A percentile compares a stretch with the other conserved stretches of the same genome.
These are phyloP conservation scores for Sipunculus nudus DNA, from an alignment of 2,888 invertebrate genomes.

Conservation along the genomic window DNA sequence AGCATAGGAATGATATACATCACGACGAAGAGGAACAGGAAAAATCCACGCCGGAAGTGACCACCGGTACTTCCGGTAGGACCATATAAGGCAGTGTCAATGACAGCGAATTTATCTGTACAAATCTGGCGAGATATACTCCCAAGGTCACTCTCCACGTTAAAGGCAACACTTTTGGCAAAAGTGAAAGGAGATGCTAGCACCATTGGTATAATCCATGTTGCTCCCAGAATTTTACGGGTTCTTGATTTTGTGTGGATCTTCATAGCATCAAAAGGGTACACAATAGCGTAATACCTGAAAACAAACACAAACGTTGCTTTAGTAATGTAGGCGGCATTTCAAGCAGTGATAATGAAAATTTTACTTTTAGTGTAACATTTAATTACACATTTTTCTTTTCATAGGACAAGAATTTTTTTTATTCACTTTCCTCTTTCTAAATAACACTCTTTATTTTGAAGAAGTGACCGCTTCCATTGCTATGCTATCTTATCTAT, in stretches of 20 bases:
- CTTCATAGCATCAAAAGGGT: slow-evolving; percentile 65
- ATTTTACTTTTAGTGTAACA: too few species aligned
- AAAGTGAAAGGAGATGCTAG: slow-evolving; percentile 53
- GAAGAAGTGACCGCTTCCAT: too few species aligned
- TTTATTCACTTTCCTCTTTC: too few species aligned
- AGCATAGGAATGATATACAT: slow-evolving; percentile 65
- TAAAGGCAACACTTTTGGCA: slow-evolving; percentile 46
- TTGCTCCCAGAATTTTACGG: slow-evolving; percentile 61
- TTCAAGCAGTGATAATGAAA: too few species aligned
- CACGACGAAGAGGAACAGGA: slow-evolving; percentile 64
- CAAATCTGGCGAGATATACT: slow-evolving; percentile 65
- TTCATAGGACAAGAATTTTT: too few species aligned
- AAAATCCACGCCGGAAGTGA: slow-evolving; percentile 59
- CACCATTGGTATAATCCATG: slow-evolving; percentile 64
- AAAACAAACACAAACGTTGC: too few species aligned
- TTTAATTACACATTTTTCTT: too few species aligned
- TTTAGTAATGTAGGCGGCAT: too few species aligned
- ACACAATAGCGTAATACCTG: slow-evolving; percentile 68
- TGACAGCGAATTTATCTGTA: slow-evolving; percentile 61
- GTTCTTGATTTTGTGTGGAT: slow-evolving; percentile 62
- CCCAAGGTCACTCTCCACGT: slow-evolving; percentile 62
- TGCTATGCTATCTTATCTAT: too few species aligned
- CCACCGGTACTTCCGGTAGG: slow-evolving; percentile 26
- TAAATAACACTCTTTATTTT: too few species aligned
- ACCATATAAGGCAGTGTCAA: too few species aligned